Base-by-base conservation (phyloP, 2,888 invertebrate species). In the Eulithis prunata region DNA sequence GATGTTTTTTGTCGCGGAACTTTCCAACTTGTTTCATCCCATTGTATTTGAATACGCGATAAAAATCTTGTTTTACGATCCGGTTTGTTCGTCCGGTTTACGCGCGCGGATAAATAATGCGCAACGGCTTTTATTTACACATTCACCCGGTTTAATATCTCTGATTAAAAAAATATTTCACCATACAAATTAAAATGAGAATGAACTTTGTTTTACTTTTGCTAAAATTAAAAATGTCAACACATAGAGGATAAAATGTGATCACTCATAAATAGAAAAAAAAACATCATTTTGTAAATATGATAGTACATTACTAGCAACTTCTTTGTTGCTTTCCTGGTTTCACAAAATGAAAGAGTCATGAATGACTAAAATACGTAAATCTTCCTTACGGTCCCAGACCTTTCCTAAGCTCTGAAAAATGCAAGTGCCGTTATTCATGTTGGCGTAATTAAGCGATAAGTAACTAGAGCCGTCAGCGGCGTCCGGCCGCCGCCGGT, bases 41-140 rank as follows among this genome's bases (percentile, higher is more conserved):
- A 70, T 71, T 71, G 70, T 73, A 66, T 71, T 71, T 70, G 66
- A 70, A 71, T 70, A 67, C 59, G 63, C 69, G 73, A 70, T 73
- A 70, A 70, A 73, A 73, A 71, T 73, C 71, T 70, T 70, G 71
- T 66, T 71, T 68, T 73, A 71, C 70, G 70, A 70, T 71, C 71
- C 62, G 66, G 66, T 69, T 69, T 62, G 66, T 68, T 57, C 68
- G 62, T 68, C 64, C 66, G 64, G 66, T 70, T 67, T 66, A 65
- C 68, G 70, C 68, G 70, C 68, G 55, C 67, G 70, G 67, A 68
- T 67, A 69, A 69, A 73, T 71, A 71, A 71, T 71, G 65, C 62
- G 62, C 65, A 71, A 67, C 64, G 45, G 58, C 43, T 61, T 68
- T 67, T 73, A 70, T 73, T 70, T 66, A 70, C 70, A 69, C 69